Percentiles rank a stretch among this genome's conserved stretches.
These are phyloP conservation scores for Oncorhynchus gorbuscha DNA, from an alignment of 2,113 vertebrate species.

Conservation along the genomic window DNA sequence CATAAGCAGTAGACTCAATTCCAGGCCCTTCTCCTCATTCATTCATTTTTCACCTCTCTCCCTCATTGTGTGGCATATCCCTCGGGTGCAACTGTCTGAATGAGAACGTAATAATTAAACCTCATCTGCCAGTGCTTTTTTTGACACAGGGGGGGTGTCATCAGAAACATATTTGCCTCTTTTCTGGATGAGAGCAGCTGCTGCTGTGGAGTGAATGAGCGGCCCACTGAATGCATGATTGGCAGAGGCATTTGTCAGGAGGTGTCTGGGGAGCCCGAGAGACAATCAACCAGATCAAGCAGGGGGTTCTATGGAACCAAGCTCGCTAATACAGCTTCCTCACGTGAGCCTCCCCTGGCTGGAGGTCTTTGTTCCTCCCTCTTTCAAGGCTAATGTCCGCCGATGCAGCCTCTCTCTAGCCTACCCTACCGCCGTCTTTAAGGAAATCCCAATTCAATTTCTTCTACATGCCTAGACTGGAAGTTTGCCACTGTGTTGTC, in stretches of 20 bases:
- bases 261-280: conserved; percentile 56
- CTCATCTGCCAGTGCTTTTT: conserved; percentile 8
- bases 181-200: conserved; percentile 59
- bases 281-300: conserved; percentile 63
- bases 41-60: conserved; percentile 12
- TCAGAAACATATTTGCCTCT: conserved; percentile 53
- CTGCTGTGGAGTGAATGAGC: conserved; percentile 50
- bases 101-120: conserved; percentile 40
- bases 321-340: conserved; percentile 32
- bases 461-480: not conserved
- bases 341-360: conserved; percentile 2
- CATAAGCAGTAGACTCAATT: not conserved
- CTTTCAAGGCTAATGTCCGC: conserved; percentile 19
- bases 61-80: conserved; percentile 16
- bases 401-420: conserved; percentile 3
- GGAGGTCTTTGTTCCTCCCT: conserved; percentile 45
- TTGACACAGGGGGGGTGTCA: conserved; percentile 30
- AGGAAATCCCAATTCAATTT: conserved; percentile 54
- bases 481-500: conserved; percentile 26
- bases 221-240: conserved; percentile 63
- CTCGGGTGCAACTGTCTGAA: conserved; percentile 19
- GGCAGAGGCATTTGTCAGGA: conserved; percentile 62
- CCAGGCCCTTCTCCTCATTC: not conserved
- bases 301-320: conserved; percentile 42
- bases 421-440: conserved; percentile 15